Evolutionary conservation across 23 tunicate genomes (phyloP).

Genomic region (Trididemnum clinides): DNA sequence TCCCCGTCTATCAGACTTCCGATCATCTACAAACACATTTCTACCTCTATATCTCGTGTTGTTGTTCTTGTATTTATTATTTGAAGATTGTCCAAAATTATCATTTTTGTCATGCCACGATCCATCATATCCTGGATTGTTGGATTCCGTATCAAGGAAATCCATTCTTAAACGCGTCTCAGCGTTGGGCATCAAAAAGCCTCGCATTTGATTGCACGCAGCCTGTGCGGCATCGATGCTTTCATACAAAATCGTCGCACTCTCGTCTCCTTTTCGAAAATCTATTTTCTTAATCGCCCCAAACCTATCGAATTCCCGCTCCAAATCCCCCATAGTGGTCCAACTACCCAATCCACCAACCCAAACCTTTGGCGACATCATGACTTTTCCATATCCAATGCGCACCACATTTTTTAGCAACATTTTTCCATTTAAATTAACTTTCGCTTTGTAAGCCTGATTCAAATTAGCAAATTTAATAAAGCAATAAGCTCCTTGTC

Average conservation of each 20-base stretch:
- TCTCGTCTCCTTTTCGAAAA: conserved; percentile 62
- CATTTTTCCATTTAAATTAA: conserved; percentile 84
- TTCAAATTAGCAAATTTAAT: conserved; percentile 80
- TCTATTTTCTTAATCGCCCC: conserved; percentile 93
- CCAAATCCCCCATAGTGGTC: conserved; percentile 71
- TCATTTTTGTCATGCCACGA: conserved; percentile 40
- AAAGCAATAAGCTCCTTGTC: conserved; percentile 75
- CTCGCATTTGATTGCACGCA: conserved; percentile 93
- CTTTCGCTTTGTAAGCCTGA: conserved; percentile 97
- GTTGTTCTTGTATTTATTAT: conserved; percentile 41
- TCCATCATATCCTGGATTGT: conserved; percentile 73
- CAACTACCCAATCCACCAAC: conserved; percentile 97
- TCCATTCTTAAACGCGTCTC: conserved; percentile 88
- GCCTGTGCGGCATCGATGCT: conserved; percentile 93
- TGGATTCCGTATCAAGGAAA: conserved; percentile 75
- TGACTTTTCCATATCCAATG: conserved; percentile 95
- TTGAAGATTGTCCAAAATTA: not conserved
- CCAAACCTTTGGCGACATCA: conserved; percentile 82
- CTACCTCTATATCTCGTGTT: conserved; percentile 43
- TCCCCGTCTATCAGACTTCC: not conserved
- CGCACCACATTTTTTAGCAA: conserved; percentile 65
- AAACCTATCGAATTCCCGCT: conserved; percentile 92
- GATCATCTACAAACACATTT: conserved; percentile 44
- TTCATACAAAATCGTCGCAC: conserved; percentile 85
- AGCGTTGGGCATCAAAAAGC: conserved; percentile 83